Base-by-base conservation (phyloP, 2,888 invertebrate genomes). In the Brachylomia viminalis region DNA sequence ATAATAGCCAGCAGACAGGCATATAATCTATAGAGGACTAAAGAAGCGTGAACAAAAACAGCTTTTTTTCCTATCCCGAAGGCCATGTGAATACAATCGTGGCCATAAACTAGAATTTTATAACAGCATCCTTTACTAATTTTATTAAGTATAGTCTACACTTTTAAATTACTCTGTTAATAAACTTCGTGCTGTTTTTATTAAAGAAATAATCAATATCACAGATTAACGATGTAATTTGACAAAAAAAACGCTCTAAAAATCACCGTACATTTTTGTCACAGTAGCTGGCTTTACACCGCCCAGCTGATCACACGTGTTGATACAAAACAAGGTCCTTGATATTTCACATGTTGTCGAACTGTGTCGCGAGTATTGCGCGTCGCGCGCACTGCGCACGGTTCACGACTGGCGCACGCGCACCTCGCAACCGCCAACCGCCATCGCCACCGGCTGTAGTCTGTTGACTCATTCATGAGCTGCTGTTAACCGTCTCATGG, bases 331-430 rank as follows among this genome's bases (percentile, higher is more conserved):
- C 81, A 82, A 83, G 66, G 75, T 81, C 75, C 86, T 90, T 87
- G 88, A 89, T 85, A 87, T 86, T 91, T 90, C 91, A 92, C 92
- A 92, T 91, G 84, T 84, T 90, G 79, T 66, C 77, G 82, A 77
- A 67, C 76, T 72, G 79, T 79, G 85, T 82, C 87, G 79, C 75
- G 82, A 79, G 72, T 68, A 75, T 71, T 83, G 93, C 95, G 95
- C 95, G 93, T 92, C 87, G 94, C 94, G 95, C 95, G 94, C 95
- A 87, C 93, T 91, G 94, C 95, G 95, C 95, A 92, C 91, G 88
- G 87, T 91, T 77, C 65, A 82, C 88, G 92, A 93, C 94, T 94
- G 83, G 82, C 82, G 87, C 82, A 64, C 83, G 86, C 82, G 74
- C 75, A 72, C 30, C 68, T 71, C 47, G 65, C 79, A 67, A 62